These are phyloP conservation scores for Agapornis canus DNA, from an alignment of 2,797 vertebrate genomes.

Conservation along the genomic window DNA sequence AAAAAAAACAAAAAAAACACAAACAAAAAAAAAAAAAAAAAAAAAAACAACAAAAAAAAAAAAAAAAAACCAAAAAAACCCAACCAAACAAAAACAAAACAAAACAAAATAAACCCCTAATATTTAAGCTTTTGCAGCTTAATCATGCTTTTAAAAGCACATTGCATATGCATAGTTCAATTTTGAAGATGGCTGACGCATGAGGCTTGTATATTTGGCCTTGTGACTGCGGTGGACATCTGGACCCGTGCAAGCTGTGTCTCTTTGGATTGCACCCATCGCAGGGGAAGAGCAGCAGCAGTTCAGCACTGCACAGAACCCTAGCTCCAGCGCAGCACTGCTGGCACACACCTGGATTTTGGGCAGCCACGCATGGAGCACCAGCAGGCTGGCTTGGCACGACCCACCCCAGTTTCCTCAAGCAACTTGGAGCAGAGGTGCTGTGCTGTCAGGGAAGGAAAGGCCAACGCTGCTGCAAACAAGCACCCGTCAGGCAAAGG, in stretches of 20 bases:
- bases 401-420: neutral
- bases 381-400: neutral
- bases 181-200: neutral
- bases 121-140: slow-evolving; percentile 28
- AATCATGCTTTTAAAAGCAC: slow-evolving; percentile 5
- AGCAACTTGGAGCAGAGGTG: neutral
- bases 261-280: rapidly evolving
- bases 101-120: too few species aligned
- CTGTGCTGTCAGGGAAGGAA: neutral
- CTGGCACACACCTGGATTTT: neutral
- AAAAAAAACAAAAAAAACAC: neutral
- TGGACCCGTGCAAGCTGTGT: neutral
- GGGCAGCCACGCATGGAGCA: rapidly evolving
- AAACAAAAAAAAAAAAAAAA: too few species aligned
- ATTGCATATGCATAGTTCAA: neutral
- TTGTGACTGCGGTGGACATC: neutral
- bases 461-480: neutral
- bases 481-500: neutral
- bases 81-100: too few species aligned
- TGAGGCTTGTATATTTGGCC: neutral
- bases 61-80: too few species aligned
- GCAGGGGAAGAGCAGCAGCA: neutral
- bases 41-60: too few species aligned
- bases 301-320: neutral
- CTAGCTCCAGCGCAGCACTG: neutral